These are phyloP conservation scores for Drosophila teissieri DNA, from an alignment of 1,140 invertebrate species.

Conservation along the genomic window DNA sequence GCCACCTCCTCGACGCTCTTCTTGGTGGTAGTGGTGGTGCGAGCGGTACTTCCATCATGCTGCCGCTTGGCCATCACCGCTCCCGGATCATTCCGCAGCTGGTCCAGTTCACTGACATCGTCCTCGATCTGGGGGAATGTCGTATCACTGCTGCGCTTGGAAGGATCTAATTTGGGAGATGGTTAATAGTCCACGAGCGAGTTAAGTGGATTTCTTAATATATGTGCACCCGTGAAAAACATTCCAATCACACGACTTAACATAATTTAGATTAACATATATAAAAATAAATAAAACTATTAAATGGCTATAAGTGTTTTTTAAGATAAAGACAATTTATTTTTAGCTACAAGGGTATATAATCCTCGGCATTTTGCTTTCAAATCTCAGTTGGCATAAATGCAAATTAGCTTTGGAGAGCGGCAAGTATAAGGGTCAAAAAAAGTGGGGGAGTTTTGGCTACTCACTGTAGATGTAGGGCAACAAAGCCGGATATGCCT, in stretches of 20 bases:
- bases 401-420: not conserved
- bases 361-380: not conserved
- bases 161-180: slow-evolving; percentile 42
- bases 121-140: slow-evolving; percentile 71
- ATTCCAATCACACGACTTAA: too few relatives aligned
- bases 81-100: slow-evolving; percentile 56
- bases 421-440: not conserved
- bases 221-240: too few relatives aligned
- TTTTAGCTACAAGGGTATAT: not conserved
- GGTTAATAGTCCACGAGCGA: not conserved
- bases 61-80: slow-evolving; percentile 45
- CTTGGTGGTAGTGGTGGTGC: slow-evolving; percentile 70
- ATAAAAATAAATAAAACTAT: not conserved
- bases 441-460: not conserved
- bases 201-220: not conserved
- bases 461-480: slow-evolving; percentile 71
- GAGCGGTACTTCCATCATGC: slow-evolving; percentile 61
- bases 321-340: not conserved
- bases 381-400: not conserved
- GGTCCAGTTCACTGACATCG: slow-evolving; percentile 77
- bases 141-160: slow-evolving; percentile 38
- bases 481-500: slow-evolving; percentile 68
- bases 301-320: too few relatives aligned
- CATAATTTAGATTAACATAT: too few relatives aligned
- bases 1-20: slow-evolving; percentile 65